Conservation (phyloP, 2,797 vertebrate species). For the Anguilla obscura region DNA sequence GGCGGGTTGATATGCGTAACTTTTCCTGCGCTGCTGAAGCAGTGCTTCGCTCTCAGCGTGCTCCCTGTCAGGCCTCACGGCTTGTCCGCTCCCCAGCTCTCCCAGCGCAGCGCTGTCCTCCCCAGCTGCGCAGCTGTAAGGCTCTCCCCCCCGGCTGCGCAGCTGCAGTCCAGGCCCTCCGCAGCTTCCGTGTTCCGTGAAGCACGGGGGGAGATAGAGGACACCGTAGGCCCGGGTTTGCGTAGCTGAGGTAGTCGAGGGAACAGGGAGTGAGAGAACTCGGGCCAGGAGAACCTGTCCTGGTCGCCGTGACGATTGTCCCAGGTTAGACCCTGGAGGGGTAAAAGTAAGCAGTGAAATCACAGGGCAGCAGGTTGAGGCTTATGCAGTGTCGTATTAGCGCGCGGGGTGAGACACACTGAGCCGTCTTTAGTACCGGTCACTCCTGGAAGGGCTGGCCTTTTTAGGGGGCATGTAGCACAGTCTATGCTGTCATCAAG, state of each 20-base stretch:
- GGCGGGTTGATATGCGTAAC: not conserved
- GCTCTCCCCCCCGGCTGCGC: not conserved
- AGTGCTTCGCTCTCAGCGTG: not conserved
- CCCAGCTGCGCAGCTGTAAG: not conserved
- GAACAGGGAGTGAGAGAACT: not conserved
- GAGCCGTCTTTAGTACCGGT: not conserved
- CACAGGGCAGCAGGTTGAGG: not conserved
- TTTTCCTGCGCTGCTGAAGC: not conserved
- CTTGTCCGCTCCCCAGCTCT: not conserved
- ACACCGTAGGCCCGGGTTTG: not conserved
- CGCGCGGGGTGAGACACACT: not conserved
- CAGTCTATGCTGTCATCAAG: not conserved
- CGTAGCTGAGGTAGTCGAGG: not conserved
- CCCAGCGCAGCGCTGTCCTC: not conserved
- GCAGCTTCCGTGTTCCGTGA: not conserved
- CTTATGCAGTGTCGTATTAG: constrained; percentile 13
- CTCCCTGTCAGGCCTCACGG: not conserved
- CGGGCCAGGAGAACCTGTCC: not conserved
- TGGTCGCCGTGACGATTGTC: not conserved
- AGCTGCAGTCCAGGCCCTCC: not conserved
- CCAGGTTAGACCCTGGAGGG: not conserved
- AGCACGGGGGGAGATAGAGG: not conserved
- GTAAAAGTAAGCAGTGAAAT: not conserved
- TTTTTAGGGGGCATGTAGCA: not conserved
- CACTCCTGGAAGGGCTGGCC: constrained; percentile 2